These are phyloP conservation scores for Trachelus stipa DNA, from an alignment of 2,888 invertebrate species.

Conservation along the genomic window DNA sequence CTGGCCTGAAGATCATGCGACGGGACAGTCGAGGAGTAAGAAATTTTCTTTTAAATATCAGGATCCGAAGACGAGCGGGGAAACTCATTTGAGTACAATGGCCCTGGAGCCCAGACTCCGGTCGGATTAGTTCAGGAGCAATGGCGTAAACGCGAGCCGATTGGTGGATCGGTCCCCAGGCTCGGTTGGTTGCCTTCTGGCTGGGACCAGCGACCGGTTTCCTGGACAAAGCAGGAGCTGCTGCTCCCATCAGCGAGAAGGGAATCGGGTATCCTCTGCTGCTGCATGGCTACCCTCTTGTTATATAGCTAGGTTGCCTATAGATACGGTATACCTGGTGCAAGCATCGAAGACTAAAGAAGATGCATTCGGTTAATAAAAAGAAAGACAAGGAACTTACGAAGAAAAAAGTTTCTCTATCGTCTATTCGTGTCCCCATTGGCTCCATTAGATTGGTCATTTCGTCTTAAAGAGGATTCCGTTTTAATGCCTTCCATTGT, in stretches of 20 bases:
- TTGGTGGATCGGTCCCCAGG: slow-evolving; percentile 37
- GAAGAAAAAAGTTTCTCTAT: neutral
- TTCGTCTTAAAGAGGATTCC: neutral
- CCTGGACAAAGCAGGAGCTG: slow-evolving; percentile 46
- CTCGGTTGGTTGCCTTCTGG: slow-evolving; percentile 25
- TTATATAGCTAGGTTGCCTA: neutral
- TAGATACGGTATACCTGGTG: neutral
- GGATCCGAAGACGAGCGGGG: neutral
- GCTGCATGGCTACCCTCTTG: slow-evolving; percentile 16
- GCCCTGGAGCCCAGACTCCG: neutral
- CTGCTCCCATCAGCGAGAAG: slow-evolving; percentile 19
- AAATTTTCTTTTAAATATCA: neutral
- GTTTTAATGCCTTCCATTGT: neutral
- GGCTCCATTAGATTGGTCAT: neutral
- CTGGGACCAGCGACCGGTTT: slow-evolving; percentile 42
- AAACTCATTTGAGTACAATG: slow-evolving; percentile 1
- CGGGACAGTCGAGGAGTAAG: neutral
- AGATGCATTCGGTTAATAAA: neutral
- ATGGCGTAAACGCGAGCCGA: slow-evolving; percentile 22
- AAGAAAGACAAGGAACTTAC: neutral
- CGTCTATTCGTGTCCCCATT: neutral
- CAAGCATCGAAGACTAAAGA: neutral
- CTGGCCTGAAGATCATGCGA: neutral
- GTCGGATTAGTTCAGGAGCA: slow-evolving; percentile 9
- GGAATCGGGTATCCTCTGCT: slow-evolving; percentile 45